Evolutionary conservation across 1,140 invertebrate genomes (phyloP).

Genomic region (Danaus plexippus): DNA sequence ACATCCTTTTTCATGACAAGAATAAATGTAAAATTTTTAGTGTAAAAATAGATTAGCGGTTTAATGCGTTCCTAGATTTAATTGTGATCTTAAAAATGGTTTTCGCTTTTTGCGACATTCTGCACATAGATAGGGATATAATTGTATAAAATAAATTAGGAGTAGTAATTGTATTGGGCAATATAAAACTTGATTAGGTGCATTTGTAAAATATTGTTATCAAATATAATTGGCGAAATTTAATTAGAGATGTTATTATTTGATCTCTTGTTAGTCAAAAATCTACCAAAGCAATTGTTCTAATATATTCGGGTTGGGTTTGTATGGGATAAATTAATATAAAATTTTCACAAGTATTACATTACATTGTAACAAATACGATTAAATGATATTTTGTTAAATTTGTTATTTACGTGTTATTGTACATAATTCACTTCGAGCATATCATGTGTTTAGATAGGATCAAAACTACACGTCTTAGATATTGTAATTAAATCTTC

Average conservation of each 20-base stretch:
- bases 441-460: constrained; percentile 54
- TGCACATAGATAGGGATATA: constrained; percentile 23
- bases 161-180: constrained; percentile 11
- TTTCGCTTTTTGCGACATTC: constrained; percentile 18
- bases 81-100: constrained; percentile 21
- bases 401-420: constrained; percentile 52
- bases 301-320: constrained; percentile 17
- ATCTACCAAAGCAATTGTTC: constrained; percentile 28
- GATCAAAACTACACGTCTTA: constrained; percentile 37
- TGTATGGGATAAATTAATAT: constrained; percentile 20
- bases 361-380: constrained; percentile 15
- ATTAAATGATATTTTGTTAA: constrained; percentile 41
- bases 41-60: constrained; percentile 19
- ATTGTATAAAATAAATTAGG: constrained; percentile 26
- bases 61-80: constrained; percentile 30
- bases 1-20: constrained; percentile 8
- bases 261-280: constrained; percentile 27
- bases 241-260: constrained; percentile 12
- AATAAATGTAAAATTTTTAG: constrained; percentile 20
- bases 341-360: constrained; percentile 15
- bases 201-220: constrained; percentile 33
- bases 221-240: constrained; percentile 20
- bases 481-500: constrained; percentile 31
- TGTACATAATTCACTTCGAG: constrained; percentile 49
- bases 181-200: constrained; percentile 15